Base-by-base conservation (phyloP, 1,140 invertebrate species). In the Phenacoccus solenopsis region DNA sequence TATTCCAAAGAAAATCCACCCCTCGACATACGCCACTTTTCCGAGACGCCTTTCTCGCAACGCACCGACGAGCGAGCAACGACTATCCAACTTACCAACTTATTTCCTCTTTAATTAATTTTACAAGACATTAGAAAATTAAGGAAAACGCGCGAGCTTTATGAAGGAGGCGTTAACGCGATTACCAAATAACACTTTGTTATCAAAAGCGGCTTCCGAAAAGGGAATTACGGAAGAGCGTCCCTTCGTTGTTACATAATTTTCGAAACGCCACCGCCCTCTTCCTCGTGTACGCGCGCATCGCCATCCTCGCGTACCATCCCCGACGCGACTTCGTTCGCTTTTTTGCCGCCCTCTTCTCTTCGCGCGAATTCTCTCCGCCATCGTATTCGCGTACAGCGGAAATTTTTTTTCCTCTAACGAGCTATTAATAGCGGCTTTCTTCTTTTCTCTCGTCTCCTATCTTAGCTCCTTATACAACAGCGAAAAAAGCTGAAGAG, bases 121-220 rank as follows among this genome's bases (percentile, higher is more conserved):
- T 49, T 49, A 49, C 38, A 49, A 49, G 38, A 49, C 38, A 49
- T 49, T 49, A 49, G 38, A 49, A 49, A 49, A 49, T 49, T 49
- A 49, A 49, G 38, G 38, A 49, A 49, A 49, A 49, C 20, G 16
- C 20, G 16, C 38, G 38, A 49, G 38, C 38, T 49, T 49, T 49
- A 49, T 49, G 16, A 49, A 49, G 16, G 38, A 49, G 38, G 38
- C 38, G 38, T 49, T 49, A 49, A 49, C 38, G 38, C 38, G 38
- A 49, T 49, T 49, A 49, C 38, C 38, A n/a, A 49, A 49, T 49
- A 49, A 49, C 38, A 49, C 38, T 49, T 49, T 49, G 38, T 49
- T 49, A 49, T 49, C 38, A 49, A 49, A 49, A 49, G 38, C 30
- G 30, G 20, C 20, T n/a, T 5, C 38, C 38, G 38, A 49, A 49